Percentiles rank a stretch among this genome's conserved stretches.
phyloP scores from a whole-genome alignment of 2,797 vertebrate species.

The Capromys pilorides region DNA sequence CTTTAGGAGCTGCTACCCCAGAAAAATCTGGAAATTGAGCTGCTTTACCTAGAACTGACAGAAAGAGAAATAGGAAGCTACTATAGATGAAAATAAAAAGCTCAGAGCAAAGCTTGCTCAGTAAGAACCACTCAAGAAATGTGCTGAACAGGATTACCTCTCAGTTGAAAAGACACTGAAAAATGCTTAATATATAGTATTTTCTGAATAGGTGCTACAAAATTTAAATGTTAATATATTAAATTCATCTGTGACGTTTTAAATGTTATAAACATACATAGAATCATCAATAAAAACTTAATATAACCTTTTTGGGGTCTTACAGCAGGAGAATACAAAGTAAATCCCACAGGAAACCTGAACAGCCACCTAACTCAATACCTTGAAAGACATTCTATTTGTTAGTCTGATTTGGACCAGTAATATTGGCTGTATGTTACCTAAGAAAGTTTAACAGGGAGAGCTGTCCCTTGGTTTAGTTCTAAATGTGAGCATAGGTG shows the following conservation, averaged over 20 bases:
- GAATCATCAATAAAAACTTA: slow-evolving; percentile 81
- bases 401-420: slow-evolving; percentile 55
- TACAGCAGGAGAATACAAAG: slow-evolving; percentile 77
- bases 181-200: slow-evolving; percentile 81
- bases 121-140: slow-evolving; percentile 90
- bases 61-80: slow-evolving; percentile 87
- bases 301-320: slow-evolving; percentile 78
- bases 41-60: slow-evolving; percentile 91
- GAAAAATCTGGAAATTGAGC: slow-evolving; percentile 90
- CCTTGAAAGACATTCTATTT: slow-evolving; percentile 66
- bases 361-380: slow-evolving; percentile 68
- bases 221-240: slow-evolving; percentile 83
- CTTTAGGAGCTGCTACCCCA: slow-evolving; percentile 89
- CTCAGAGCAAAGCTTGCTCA: slow-evolving; percentile 93
- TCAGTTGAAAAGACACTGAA: slow-evolving; percentile 80
- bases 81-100: slow-evolving; percentile 94
- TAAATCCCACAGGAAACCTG: slow-evolving; percentile 59
- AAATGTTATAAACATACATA: slow-evolving; percentile 78
- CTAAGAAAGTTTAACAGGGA: slow-evolving; percentile 58
- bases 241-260: slow-evolving; percentile 77
- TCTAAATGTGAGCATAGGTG: slow-evolving; percentile 52
- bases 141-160: slow-evolving; percentile 85
- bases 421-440: slow-evolving; percentile 63
- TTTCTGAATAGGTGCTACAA: slow-evolving; percentile 78
- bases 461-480: slow-evolving; percentile 62